Conservation (phyloP, 2,797 vertebrate species). For the Sciaenops ocellatus region DNA sequence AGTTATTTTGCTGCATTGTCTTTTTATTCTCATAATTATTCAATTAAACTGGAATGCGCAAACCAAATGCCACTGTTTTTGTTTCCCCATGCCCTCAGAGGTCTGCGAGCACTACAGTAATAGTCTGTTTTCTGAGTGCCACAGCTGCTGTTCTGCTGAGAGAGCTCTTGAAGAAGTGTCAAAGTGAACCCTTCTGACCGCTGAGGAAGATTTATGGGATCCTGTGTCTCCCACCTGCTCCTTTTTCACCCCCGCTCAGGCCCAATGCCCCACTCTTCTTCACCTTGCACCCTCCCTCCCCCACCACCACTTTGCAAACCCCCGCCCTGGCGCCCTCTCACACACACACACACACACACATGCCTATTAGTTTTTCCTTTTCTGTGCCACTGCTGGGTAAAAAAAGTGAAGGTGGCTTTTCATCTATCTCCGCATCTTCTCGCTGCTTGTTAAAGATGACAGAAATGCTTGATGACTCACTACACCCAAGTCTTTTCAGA, state of each 20-base stretch:
- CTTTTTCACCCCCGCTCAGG: slow-evolving; percentile 18
- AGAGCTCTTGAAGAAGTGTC: slow-evolving; percentile 63
- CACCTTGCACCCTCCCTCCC: not conserved
- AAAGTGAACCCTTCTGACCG: slow-evolving; percentile 53
- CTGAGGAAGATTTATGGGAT: slow-evolving; percentile 58
- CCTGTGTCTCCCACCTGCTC: slow-evolving; percentile 52
- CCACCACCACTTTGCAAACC: not conserved
- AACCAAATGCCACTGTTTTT: slow-evolving; percentile 13
- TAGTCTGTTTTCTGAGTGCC: slow-evolving; percentile 46
- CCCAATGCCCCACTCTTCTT: not conserved
- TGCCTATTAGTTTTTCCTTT: slow-evolving; percentile 18
- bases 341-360: slow-evolving; percentile 20
- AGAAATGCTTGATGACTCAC: slow-evolving; percentile 67
- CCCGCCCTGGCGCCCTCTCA: not conserved
- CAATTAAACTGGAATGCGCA: slow-evolving; percentile 16
- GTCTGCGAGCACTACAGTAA: slow-evolving; percentile 37
- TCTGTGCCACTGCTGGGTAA: slow-evolving; percentile 25
- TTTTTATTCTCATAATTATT: slow-evolving; percentile 15
- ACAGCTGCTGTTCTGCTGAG: slow-evolving; percentile 68
- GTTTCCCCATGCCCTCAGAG: slow-evolving; percentile 9
- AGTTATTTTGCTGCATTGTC: not conserved
- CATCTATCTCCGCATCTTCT: slow-evolving; percentile 29
- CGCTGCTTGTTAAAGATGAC: slow-evolving; percentile 52
- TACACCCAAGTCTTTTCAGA: slow-evolving; percentile 58
- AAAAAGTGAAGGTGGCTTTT: slow-evolving; percentile 37